Conservation (phyloP, 35 echinoderm and acorn worm genomes). For the Holothuria glaberrima region DNA sequence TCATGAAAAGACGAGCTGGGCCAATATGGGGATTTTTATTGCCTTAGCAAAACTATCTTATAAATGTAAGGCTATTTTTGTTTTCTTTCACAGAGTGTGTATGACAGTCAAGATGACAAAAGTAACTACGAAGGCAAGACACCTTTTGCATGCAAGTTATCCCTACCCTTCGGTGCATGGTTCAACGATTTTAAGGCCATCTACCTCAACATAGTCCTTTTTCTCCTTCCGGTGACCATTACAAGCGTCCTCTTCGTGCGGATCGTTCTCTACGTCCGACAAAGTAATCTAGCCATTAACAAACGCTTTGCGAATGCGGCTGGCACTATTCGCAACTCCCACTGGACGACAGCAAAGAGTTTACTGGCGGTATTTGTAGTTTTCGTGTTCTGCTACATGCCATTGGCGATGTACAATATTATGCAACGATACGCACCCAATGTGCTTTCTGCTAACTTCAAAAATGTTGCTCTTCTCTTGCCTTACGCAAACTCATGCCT, state of each 20-base stretch:
- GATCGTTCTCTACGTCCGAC: slow-evolving; percentile 68
- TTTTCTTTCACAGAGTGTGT: slow-evolving; percentile 28
- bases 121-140: slow-evolving; percentile 74
- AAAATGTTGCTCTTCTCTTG: slow-evolving; percentile 71
- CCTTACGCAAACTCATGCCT: slow-evolving; percentile 73
- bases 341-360: slow-evolving; percentile 79
- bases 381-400: slow-evolving; percentile 63
- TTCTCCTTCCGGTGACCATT: slow-evolving; percentile 74
- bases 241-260: slow-evolving; percentile 65
- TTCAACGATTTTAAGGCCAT: slow-evolving; percentile 83
- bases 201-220: slow-evolving; percentile 78
- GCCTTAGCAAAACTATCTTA: no score
- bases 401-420: slow-evolving; percentile 73
- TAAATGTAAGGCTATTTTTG: not conserved
- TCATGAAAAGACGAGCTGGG: no score
- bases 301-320: not conserved
- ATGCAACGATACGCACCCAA: slow-evolving; percentile 30
- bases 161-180: slow-evolving; percentile 70
- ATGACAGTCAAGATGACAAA: slow-evolving; percentile 9
- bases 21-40: no score
- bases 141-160: slow-evolving; percentile 74
- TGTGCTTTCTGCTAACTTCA: slow-evolving; percentile 54
- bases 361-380: slow-evolving; percentile 72
- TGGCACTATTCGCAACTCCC: slow-evolving; percentile 23
- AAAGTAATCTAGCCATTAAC: slow-evolving; percentile 46